Evolutionary conservation across 2,888 invertebrate genomes (phyloP).

Genomic region (Neria commutata): DNA sequence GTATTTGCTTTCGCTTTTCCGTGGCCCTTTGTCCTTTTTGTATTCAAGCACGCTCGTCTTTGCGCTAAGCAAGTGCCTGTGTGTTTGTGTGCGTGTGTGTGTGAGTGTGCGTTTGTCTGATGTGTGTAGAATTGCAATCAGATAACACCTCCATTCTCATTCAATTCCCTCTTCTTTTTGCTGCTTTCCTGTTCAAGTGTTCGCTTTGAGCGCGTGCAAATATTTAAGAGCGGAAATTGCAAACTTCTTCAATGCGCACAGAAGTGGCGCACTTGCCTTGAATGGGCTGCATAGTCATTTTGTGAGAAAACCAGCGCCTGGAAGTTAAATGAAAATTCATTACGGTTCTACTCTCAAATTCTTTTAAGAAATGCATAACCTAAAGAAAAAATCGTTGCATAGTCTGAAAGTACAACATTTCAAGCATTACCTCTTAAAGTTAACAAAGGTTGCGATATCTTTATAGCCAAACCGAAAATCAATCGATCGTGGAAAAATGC

Average conservation of each 20-base stretch:
- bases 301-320: too few relatives aligned
- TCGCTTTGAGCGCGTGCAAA: conserved; percentile 3
- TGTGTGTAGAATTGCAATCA: conserved; percentile 55
- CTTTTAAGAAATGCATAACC: too few relatives aligned
- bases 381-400: too few relatives aligned
- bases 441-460: too few relatives aligned
- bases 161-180: conserved; percentile 3
- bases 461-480: too few relatives aligned
- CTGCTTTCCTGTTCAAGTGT: conserved; percentile 32
- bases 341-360: too few relatives aligned
- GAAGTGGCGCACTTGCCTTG: neutral
- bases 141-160: conserved; percentile 48
- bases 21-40: too few relatives aligned
- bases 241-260: neutral
- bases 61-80: conserved; percentile 7
- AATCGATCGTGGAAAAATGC: too few relatives aligned
- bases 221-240: neutral
- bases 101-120: conserved; percentile 1
- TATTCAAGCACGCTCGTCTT: conserved; percentile 16
- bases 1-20: neutral
- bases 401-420: too few relatives aligned
- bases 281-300: neutral
- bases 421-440: too few relatives aligned
- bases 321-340: too few relatives aligned
- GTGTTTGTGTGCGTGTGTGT: neutral